Percentiles rank a stretch among this genome's conserved stretches.
These are phyloP conservation scores for Rhorus exstirpatorius DNA, from an alignment of 2,888 invertebrate species.

Conservation along the genomic window DNA sequence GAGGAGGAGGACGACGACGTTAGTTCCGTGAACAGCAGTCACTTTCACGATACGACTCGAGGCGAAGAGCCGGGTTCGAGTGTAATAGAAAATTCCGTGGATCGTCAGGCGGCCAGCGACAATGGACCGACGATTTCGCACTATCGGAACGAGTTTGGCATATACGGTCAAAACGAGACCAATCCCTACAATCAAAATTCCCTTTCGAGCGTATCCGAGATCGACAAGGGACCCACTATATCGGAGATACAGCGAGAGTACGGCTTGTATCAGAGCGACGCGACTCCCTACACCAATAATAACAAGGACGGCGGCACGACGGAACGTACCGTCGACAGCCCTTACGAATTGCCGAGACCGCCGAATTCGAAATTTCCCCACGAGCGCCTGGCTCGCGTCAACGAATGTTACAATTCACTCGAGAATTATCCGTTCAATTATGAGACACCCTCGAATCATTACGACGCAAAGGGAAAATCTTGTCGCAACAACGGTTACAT, in stretches of 20 bases:
- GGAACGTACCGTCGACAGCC: constrained; percentile 73
- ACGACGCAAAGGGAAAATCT: constrained; percentile 74
- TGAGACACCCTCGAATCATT: constrained; percentile 83
- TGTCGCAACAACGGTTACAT: constrained; percentile 80
- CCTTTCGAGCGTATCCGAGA: constrained; percentile 70
- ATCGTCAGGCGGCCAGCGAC: constrained; percentile 38
- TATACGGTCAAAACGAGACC: constrained; percentile 72
- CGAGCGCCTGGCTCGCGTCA: constrained; percentile 70
- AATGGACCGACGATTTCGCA: constrained; percentile 77
- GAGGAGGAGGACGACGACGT: constrained; percentile 89
- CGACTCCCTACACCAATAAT: constrained; percentile 74
- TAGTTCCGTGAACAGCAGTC: constrained; percentile 88
- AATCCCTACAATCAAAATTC: constrained; percentile 73
- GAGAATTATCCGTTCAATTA: constrained; percentile 79
- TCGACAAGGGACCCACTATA: constrained; percentile 72
- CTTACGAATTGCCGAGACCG: constrained; percentile 78
- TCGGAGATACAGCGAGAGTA: constrained; percentile 77
- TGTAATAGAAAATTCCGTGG: constrained; percentile 66
- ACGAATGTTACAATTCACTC: constrained; percentile 75
- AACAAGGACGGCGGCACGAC: constrained; percentile 70
- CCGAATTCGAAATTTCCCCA: constrained; percentile 74
- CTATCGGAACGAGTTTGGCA: constrained; percentile 78
- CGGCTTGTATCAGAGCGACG: constrained; percentile 72
- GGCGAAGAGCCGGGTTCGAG: constrained; percentile 75
- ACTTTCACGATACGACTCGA: constrained; percentile 77